These are phyloP conservation scores for Eudemis profundana DNA, from an alignment of 2,888 invertebrate genomes.

Conservation along the genomic window DNA sequence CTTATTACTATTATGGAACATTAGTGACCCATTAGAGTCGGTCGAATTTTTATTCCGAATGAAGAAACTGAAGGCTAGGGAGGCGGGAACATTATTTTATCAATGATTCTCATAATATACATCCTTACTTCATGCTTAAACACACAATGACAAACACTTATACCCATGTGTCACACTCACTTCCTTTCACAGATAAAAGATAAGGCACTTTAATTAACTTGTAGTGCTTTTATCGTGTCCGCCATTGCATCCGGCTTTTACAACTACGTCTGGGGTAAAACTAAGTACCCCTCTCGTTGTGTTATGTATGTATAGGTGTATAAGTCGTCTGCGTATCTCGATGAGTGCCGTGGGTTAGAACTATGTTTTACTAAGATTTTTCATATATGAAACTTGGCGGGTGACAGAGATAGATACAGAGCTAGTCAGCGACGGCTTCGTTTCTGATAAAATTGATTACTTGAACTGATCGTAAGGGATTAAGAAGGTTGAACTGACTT, in stretches of 20 bases:
- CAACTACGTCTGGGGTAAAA: background rate
- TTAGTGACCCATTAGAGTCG: too few relatives aligned
- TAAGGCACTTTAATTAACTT: conserved; percentile 18
- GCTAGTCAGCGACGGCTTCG: too few relatives aligned
- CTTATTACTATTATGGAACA: too few relatives aligned
- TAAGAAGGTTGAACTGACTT: too few relatives aligned
- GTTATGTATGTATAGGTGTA: background rate
- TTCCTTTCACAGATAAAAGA: conserved; percentile 15
- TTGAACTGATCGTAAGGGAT: too few relatives aligned
- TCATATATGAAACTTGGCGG: too few relatives aligned
- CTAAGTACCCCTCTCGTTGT: conserved; percentile 12
- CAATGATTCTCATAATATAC: background rate
- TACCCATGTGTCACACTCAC: conserved; percentile 3
- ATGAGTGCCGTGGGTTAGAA: background rate
- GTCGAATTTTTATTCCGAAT: too few relatives aligned
- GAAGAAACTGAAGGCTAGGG: too few relatives aligned
- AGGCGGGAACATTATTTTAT: too few relatives aligned
- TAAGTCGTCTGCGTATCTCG: background rate
- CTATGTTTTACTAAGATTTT: background rate
- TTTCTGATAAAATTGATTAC: too few relatives aligned
- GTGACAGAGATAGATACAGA: too few relatives aligned
- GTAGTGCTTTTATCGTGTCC: conserved; percentile 23
- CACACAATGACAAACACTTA: background rate
- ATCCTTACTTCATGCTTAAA: background rate
- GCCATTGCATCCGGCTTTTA: conserved; percentile 15